These are phyloP conservation scores for Scatophagus argus DNA, from an alignment of 2,113 vertebrate genomes.

Conservation along the genomic window DNA sequence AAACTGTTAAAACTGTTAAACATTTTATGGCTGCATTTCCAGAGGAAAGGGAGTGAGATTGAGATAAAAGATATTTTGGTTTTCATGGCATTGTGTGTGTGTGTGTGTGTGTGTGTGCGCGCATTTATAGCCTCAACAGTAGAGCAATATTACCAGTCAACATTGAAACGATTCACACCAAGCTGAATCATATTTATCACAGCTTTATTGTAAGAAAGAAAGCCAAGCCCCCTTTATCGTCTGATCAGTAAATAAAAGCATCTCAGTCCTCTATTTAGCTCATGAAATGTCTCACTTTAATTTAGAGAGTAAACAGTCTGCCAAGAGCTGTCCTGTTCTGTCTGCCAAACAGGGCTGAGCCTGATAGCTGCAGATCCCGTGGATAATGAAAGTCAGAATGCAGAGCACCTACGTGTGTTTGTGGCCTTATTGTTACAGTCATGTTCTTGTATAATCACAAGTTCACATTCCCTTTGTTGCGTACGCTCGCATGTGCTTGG, in stretches of 20 bases:
- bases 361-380: constrained; percentile 37
- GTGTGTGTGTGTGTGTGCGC: neutral
- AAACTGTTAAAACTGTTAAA: neutral
- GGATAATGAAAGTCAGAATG: constrained; percentile 42
- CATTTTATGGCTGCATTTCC: neutral
- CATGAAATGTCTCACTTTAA: constrained; percentile 57
- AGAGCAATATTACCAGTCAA: constrained; percentile 6
- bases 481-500: neutral
- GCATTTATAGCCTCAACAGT: neutral
- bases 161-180: neutral
- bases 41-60: neutral
- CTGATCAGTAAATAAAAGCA: constrained; percentile 41
- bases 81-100: constrained; percentile 23
- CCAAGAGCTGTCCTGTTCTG: constrained; percentile 9
- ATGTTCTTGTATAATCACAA: constrained; percentile 50
- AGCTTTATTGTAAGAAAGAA: constrained; percentile 17
- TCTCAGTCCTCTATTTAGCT: constrained; percentile 33
- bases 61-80: constrained; percentile 2
- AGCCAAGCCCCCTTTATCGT: constrained; percentile 2
- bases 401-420: constrained; percentile 9
- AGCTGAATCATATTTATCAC: constrained; percentile 9
- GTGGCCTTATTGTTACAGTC: constrained; percentile 16
- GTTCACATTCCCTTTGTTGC: constrained; percentile 22
- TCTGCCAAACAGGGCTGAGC: constrained; percentile 30
- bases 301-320: constrained; percentile 51